phyloP scores from a whole-genome alignment of 1,140 invertebrate genomes.

The Drosophila yakuba region DNA sequence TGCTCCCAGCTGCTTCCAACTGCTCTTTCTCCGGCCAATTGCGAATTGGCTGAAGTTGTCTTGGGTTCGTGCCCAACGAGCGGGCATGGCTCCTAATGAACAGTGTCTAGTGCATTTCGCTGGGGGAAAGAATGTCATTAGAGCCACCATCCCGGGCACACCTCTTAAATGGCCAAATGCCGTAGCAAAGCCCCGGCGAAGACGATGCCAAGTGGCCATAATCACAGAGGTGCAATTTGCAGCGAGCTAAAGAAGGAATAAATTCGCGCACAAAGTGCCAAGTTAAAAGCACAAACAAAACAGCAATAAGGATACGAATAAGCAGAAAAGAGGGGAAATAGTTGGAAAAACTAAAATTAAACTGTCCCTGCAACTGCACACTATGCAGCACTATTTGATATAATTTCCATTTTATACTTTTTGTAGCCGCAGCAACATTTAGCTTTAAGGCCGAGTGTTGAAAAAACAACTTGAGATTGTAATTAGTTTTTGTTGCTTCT shows the following conservation, averaged over 20 bases:
- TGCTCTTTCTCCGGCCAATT: slow-evolving; percentile 32
- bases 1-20: no score
- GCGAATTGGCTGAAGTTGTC: slow-evolving; percentile 34
- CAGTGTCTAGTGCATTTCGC: slow-evolving; percentile 75
- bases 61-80: slow-evolving; percentile 34
- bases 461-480: slow-evolving; percentile 83
- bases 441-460: slow-evolving; percentile 66
- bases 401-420: slow-evolving; percentile 14
- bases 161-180: slow-evolving; percentile 64
- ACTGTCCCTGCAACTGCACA: slow-evolving; percentile 41
- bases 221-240: slow-evolving; percentile 79
- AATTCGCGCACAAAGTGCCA: slow-evolving; percentile 69
- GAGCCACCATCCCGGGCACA: slow-evolving; percentile 16
- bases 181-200: slow-evolving; percentile 44
- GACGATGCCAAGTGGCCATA: slow-evolving; percentile 70
- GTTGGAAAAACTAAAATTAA: slow-evolving; percentile 79
- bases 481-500: slow-evolving; percentile 81
- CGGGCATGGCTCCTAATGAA: slow-evolving; percentile 58
- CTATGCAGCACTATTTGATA: slow-evolving; percentile 55
- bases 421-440: slow-evolving; percentile 26
- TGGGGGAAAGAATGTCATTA: slow-evolving; percentile 60
- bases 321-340: slow-evolving; percentile 49
- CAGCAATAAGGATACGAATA: slow-evolving; percentile 43
- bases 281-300: slow-evolving; percentile 65
- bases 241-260: slow-evolving; percentile 48